Evolutionary conservation across 92 coral and sea anemone species (phyloP).

Genomic region (Umimayanthus chanpuru): DNA sequence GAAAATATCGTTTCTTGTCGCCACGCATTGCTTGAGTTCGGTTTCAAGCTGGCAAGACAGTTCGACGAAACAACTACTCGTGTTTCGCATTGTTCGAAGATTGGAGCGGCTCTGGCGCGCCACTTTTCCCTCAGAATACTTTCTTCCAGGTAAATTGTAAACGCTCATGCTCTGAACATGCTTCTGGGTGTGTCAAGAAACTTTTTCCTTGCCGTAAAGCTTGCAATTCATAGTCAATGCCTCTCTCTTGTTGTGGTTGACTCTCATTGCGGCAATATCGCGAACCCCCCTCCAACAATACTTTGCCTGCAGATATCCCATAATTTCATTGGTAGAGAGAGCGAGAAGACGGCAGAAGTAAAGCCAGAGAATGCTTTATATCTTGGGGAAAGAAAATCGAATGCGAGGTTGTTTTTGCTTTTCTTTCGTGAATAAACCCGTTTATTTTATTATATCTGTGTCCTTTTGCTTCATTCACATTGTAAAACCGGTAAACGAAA

Average conservation of each 20-base stretch:
- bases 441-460: not conserved
- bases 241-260: constrained; percentile 62
- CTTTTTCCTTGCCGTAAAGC: constrained; percentile 58
- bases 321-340: constrained; percentile 66
- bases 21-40: constrained; percentile 41
- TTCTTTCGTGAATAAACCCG: constrained; percentile 2
- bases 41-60: constrained; percentile 29
- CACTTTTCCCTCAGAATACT: not conserved
- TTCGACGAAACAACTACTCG: constrained; percentile 29
- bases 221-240: constrained; percentile 72
- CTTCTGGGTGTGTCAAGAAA: constrained; percentile 56
- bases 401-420: not conserved
- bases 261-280: constrained; percentile 71
- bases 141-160: constrained; percentile 18
- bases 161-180: constrained; percentile 28
- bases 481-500: not conserved
- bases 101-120: constrained; percentile 7
- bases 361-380: not conserved
- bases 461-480: constrained; percentile 14
- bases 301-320: constrained; percentile 73
- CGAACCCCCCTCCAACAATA: constrained; percentile 87
- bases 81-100: constrained; percentile 25
- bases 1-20: constrained; percentile 16
- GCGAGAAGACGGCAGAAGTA: not conserved
- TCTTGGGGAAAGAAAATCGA: not conserved